Percentiles rank a stretch among this genome's conserved stretches.
phyloP scores from a whole-genome alignment of 2,888 invertebrate genomes.

The Ichneumoninae sp. region DNA sequence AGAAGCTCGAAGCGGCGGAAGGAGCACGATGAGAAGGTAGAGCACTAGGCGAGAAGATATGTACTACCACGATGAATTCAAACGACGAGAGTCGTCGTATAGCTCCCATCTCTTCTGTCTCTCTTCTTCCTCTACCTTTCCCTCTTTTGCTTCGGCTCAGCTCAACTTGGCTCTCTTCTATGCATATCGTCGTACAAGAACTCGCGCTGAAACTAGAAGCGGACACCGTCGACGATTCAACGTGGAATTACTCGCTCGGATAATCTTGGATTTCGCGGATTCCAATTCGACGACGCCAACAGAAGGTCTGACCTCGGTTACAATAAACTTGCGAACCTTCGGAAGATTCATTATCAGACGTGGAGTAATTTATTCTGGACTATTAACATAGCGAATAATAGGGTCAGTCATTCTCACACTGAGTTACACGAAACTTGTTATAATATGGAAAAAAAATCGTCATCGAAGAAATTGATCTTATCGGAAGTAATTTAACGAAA shows the following conservation, averaged over 20 bases:
- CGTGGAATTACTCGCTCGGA: constrained; percentile 41
- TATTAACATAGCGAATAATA: not conserved
- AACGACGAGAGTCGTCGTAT: constrained; percentile 55
- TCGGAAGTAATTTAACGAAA: not conserved
- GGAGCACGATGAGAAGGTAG: constrained; percentile 52
- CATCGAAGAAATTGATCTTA: not conserved
- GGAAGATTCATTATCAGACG: not conserved
- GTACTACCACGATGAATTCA: constrained; percentile 61
- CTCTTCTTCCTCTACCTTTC: constrained; percentile 23
- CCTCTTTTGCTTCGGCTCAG: constrained; percentile 26
- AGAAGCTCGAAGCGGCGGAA: constrained; percentile 55
- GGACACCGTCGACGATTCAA: constrained; percentile 39
- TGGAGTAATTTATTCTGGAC: constrained; percentile 2
- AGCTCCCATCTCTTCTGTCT: constrained; percentile 22
- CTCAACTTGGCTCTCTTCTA: constrained; percentile 33
- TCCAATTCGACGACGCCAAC: constrained; percentile 19
- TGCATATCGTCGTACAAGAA: constrained; percentile 47
- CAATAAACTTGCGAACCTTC: not conserved
- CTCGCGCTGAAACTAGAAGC: constrained; percentile 31
- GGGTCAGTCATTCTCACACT: not conserved
- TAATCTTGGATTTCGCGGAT: constrained; percentile 52
- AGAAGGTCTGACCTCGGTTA: constrained; percentile 18
- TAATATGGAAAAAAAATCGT: constrained; percentile 1
- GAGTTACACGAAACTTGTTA: not conserved
- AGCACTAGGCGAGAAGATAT: constrained; percentile 60